These are phyloP conservation scores for Falco concolor DNA, from an alignment of 2,797 vertebrate species.

Conservation along the genomic window DNA sequence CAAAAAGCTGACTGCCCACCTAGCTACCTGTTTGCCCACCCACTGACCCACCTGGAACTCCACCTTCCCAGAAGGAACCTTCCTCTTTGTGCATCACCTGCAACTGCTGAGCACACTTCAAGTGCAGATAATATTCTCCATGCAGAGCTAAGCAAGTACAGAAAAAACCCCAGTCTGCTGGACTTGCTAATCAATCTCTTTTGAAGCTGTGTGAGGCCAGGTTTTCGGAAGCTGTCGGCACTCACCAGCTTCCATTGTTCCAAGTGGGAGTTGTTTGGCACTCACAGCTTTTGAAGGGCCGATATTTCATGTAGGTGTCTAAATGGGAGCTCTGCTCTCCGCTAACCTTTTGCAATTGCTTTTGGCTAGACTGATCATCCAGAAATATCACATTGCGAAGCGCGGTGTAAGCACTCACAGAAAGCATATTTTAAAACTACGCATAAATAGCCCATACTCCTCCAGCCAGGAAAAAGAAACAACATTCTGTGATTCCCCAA, in stretches of 20 bases:
- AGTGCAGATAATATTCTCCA: neutral
- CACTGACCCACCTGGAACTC: neutral
- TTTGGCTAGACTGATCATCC: slow-evolving; percentile 29
- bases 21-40: neutral
- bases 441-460: slow-evolving; percentile 16
- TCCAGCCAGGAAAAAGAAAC: slow-evolving; percentile 27
- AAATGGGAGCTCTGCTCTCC: slow-evolving; percentile 37
- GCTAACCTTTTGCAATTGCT: slow-evolving; percentile 7
- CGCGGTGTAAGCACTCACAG: slow-evolving; percentile 11
- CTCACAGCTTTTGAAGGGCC: neutral
- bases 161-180: neutral
- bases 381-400: slow-evolving; percentile 28
- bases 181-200: neutral
- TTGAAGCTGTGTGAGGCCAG: neutral
- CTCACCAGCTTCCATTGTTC: slow-evolving; percentile 15
- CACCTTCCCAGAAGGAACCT: neutral
- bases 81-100: neutral
- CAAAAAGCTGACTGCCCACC: neutral
- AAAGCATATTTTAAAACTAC: slow-evolving; percentile 23
- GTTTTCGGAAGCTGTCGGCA: neutral
- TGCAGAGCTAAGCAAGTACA: neutral
- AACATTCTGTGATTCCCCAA: slow-evolving; percentile 23
- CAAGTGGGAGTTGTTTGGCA: slow-evolving; percentile 8
- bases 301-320: slow-evolving; percentile 34
- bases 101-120: neutral